Percentiles rank a stretch among this genome's conserved stretches.
Evolutionary conservation across 2,797 vertebrate species (phyloP).

Genomic region (Peromyscus melanophrys): DNA sequence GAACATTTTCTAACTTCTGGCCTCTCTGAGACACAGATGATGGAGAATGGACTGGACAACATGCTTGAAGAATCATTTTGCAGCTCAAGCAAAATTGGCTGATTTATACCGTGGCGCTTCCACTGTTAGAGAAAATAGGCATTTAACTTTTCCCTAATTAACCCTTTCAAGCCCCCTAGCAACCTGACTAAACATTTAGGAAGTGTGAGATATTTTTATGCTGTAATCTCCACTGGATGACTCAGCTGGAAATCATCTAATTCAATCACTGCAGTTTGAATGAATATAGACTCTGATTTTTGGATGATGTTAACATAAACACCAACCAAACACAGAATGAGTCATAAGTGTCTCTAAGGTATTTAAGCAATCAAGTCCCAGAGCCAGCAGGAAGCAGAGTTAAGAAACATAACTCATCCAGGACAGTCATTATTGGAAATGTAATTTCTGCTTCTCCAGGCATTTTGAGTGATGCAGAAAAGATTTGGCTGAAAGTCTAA

Average conservation of each 20-base stretch:
- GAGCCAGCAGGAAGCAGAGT: conserved; percentile 71
- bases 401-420: conserved; percentile 53
- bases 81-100: conserved; percentile 33
- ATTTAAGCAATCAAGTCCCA: conserved; percentile 72
- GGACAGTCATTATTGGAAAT: conserved; percentile 57
- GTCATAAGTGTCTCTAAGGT: conserved; percentile 73
- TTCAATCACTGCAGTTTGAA: conserved; percentile 73
- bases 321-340: conserved; percentile 68
- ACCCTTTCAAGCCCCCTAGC: conserved; percentile 60
- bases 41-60: background rate
- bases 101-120: background rate
- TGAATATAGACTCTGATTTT: conserved; percentile 79
- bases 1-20: background rate
- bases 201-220: conserved; percentile 75
- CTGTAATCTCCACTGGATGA: conserved; percentile 64
- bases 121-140: background rate
- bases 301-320: conserved; percentile 73
- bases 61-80: background rate
- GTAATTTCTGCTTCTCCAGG: conserved; percentile 19
- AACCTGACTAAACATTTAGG: conserved; percentile 42
- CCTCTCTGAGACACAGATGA: background rate
- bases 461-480: conserved; percentile 29
- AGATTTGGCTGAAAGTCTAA: background rate
- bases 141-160: conserved; percentile 64
- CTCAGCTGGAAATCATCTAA: conserved; percentile 76